Percentiles rank a stretch among this genome's conserved stretches.
phyloP scores from a whole-genome alignment of 2,888 invertebrate genomes.

The Alloplasta piceator region DNA sequence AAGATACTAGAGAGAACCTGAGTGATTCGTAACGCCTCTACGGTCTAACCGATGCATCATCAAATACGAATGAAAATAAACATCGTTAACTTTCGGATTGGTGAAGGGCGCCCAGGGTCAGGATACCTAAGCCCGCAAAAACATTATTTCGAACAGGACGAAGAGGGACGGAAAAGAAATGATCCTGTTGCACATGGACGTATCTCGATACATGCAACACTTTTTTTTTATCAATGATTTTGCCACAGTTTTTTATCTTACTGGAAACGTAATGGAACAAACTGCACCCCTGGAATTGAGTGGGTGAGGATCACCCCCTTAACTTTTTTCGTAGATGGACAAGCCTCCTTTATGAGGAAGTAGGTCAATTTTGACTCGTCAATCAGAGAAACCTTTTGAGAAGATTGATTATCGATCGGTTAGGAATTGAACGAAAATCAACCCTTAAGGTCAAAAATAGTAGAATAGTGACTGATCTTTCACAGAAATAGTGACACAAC shows the following conservation, averaged over 20 bases:
- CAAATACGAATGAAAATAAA: constrained; percentile 74
- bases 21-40: constrained; percentile 70
- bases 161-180: constrained; percentile 6
- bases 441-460: no score
- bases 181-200: constrained; percentile 22
- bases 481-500: no score
- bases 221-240: constrained; percentile 14
- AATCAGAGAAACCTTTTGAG: no score
- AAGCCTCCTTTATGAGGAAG: no score
- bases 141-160: constrained; percentile 28
- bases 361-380: no score
- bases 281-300: no score
- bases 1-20: constrained; percentile 42
- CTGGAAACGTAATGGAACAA: no score
- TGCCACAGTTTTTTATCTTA: background rate
- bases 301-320: no score
- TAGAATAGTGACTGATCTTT: no score
- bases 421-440: no score
- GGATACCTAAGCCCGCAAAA: constrained; percentile 31
- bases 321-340: no score
- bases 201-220: constrained; percentile 22
- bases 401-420: no score
- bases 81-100: constrained; percentile 68
- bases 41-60: constrained; percentile 73
- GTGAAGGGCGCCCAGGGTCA: constrained; percentile 13